A percentile compares a stretch with the other conserved stretches of the same genome.
These are phyloP conservation scores for Stomatorhinus walkeri DNA, from an alignment of 2,797 vertebrate species.

Conservation along the genomic window DNA sequence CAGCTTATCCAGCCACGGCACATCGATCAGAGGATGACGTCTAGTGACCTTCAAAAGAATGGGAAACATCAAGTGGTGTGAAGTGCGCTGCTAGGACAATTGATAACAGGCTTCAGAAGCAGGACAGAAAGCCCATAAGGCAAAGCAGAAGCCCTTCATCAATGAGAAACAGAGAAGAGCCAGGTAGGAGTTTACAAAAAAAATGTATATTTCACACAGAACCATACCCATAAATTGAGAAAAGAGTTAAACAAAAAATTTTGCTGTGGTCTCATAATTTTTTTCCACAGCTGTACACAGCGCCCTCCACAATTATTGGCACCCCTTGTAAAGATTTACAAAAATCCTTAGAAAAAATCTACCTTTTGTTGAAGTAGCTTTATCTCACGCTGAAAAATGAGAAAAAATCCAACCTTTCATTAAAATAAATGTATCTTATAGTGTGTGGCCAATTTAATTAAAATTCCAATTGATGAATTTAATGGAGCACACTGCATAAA, in stretches of 20 bases:
- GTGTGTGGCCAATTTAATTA: neutral
- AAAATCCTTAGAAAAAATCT: neutral
- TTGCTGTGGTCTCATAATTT: neutral
- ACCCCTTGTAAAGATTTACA: neutral
- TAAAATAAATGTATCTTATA: neutral
- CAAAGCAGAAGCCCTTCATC: neutral
- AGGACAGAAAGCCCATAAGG: neutral
- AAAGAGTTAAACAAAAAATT: neutral
- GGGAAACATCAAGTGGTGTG: neutral
- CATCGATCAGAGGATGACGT: neutral
- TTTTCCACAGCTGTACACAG: neutral
- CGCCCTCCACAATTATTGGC: neutral
- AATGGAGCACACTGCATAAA: neutral
- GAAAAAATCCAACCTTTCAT: neutral
- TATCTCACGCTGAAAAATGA: neutral
- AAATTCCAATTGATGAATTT: neutral
- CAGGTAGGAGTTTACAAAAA: neutral
- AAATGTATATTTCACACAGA: neutral
- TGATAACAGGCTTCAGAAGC: neutral
- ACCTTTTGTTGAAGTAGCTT: neutral
- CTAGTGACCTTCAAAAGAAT: neutral
- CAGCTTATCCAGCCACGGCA: neutral
- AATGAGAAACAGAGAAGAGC: neutral
- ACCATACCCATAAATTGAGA: neutral
- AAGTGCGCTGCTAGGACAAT: neutral